A percentile compares a stretch with the other conserved stretches of the same genome.
These are phyloP conservation scores for Steatornis caripensis DNA, from an alignment of 2,113 vertebrate species.

Conservation along the genomic window DNA sequence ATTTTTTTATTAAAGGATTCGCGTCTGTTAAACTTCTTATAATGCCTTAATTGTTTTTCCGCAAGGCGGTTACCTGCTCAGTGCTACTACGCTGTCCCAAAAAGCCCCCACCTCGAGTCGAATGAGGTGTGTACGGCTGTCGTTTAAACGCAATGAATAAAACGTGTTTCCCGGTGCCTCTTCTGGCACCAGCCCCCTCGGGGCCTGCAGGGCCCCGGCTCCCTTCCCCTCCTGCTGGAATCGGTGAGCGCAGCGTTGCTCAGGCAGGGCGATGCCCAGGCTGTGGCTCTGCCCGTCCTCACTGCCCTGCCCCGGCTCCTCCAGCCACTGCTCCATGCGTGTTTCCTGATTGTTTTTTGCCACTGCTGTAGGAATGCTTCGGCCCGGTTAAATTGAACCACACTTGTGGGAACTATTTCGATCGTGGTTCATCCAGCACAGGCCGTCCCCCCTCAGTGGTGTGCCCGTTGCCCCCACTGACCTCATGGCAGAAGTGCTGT, in stretches of 20 bases:
- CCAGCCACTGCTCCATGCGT: too few species aligned
- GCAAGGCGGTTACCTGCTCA: background rate
- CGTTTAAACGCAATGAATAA: background rate
- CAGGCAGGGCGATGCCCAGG: accelerated
- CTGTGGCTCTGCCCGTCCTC: background rate
- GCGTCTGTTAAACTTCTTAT: background rate
- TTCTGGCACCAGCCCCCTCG: too few species aligned
- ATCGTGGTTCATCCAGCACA: accelerated
- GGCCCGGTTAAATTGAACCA: too few species aligned
- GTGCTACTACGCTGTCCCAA: background rate
- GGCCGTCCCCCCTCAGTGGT: accelerated
- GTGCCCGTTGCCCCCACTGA: accelerated
- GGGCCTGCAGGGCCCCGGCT: accelerated
- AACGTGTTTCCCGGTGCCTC: background rate
- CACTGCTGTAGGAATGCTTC: accelerated
- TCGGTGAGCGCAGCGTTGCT: accelerated
- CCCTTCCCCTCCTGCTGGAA: accelerated
- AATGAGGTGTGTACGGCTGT: accelerated
- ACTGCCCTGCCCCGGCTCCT: background rate
- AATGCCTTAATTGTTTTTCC: background rate
- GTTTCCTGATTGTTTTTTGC: too few species aligned
- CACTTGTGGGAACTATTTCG: accelerated
- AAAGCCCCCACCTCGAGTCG: accelerated
- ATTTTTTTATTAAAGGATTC: background rate
- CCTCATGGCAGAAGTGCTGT: background rate